Evolutionary conservation across 1,140 invertebrate genomes (phyloP), one percentile per base, ranked within the genome.

Genomic region (Drosophila prosaltans): DNA sequence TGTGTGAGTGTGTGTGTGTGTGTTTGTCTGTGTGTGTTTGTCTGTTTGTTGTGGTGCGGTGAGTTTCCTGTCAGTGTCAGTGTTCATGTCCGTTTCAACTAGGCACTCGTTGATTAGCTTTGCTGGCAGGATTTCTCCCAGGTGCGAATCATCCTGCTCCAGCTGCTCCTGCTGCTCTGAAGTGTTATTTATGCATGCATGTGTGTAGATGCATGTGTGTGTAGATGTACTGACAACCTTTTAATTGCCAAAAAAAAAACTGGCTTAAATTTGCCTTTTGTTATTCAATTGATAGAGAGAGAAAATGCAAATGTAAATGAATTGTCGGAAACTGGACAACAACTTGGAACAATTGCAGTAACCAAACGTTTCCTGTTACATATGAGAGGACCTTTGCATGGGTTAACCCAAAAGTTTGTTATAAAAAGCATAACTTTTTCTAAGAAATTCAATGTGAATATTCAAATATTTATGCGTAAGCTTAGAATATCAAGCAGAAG

Each of bases 301-400:
- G 36, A 32, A 39, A 58, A 48, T 59, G 66, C 73, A 81, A 74
- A 84, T 81, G 82, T 61, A 78, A 86, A 86, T 81, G 74, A 81
- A 84, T 78, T 74, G 64, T 81, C 74, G 74, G 73, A 78, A 74
- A 68, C 65, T 69, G 74, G 63, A 40, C 72, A 72, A 75, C 45
- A 73, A 61, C 62, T 40, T 43, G 32, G 58, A 58, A 69, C 55
- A 67, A 73, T 75, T 83, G 71, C 76, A 76, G 76, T 73, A 67
- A 62, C 72, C 48, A 60, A 68, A 62, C 61, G 73, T 65, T 80
- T 76, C 65, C 77, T 66, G 48, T 69, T 61, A 76, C 65, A 64
- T 28, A 61, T 41, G 5, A 2, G n/a, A 30, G 39, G 41, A 11
- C 36, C 8, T 32, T 39, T 10, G 24, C 21, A 26, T 10, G 45